phyloP scores from a whole-genome alignment of 2,797 vertebrate genomes.

The Lutra lutra region DNA sequence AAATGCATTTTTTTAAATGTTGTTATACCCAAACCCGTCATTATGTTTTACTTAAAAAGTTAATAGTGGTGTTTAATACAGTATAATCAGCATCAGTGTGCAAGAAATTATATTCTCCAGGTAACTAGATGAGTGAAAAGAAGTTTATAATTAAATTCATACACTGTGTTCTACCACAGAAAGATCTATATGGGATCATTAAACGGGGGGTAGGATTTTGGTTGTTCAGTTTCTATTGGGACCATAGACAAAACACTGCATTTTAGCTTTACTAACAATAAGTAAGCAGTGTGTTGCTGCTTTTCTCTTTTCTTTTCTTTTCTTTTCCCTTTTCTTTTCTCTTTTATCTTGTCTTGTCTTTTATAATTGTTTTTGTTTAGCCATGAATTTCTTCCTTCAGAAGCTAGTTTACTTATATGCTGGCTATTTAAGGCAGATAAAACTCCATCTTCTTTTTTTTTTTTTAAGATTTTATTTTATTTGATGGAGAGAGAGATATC shows the following conservation, averaged over 20 bases:
- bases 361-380: background rate
- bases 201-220: background rate
- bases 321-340: background rate
- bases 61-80: background rate
- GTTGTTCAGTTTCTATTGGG: background rate
- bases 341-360: background rate
- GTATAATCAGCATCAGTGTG: background rate
- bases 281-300: background rate
- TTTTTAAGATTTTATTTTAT: too few relatives aligned
- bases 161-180: background rate
- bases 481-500: too few relatives aligned
- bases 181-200: background rate
- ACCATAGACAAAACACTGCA: background rate
- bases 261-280: background rate
- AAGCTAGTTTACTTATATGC: background rate
- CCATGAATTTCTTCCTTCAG: background rate
- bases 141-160: background rate
- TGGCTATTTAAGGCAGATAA: background rate
- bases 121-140: background rate
- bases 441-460: background rate
- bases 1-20: background rate
- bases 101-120: constrained; percentile 22
- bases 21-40: background rate
- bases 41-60: background rate
- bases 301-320: background rate